phyloP scores from a whole-genome alignment of 2,113 vertebrate species.

The Symphodus melops region DNA sequence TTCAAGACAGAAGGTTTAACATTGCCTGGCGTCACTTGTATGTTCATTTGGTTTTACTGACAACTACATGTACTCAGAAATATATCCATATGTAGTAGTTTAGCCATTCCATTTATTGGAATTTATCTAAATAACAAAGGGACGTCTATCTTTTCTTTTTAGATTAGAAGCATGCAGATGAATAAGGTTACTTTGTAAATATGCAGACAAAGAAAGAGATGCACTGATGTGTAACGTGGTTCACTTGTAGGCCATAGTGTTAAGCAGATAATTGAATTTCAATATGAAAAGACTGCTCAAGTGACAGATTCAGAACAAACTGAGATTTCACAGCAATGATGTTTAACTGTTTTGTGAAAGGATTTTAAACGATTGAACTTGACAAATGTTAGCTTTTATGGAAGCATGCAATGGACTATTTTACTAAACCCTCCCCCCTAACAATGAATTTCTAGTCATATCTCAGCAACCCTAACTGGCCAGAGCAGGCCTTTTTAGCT shows the following conservation, averaged over 20 bases:
- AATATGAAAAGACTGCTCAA: conserved; percentile 67
- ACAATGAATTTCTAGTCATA: conserved; percentile 8
- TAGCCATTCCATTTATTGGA: conserved; percentile 43
- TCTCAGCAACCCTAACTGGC: background rate
- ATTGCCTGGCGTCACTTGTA: conserved; percentile 5
- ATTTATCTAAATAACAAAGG: background rate
- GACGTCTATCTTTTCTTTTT: conserved; percentile 10
- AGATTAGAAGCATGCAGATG: conserved; percentile 25
- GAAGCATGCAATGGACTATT: background rate
- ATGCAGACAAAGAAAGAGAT: conserved; percentile 37
- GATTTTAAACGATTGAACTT: conserved; percentile 18
- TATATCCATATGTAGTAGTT: conserved; percentile 25
- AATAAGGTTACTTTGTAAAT: conserved; percentile 11
- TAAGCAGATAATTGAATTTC: conserved; percentile 59
- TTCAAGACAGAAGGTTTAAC: conserved; percentile 21
- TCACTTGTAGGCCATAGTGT: conserved; percentile 48
- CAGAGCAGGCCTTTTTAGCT: background rate
- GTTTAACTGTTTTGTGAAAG: conserved; percentile 20
- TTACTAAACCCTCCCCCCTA: background rate
- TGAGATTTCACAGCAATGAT: conserved; percentile 16
- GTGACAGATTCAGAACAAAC: conserved; percentile 18
- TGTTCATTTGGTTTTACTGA: conserved; percentile 15
- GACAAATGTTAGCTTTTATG: conserved; percentile 1
- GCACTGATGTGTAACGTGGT: conserved; percentile 49
- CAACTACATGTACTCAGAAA: conserved; percentile 42